These are phyloP conservation scores for Myxocyprinus asiaticus DNA, from an alignment of 2,113 vertebrate genomes.

Conservation along the genomic window DNA sequence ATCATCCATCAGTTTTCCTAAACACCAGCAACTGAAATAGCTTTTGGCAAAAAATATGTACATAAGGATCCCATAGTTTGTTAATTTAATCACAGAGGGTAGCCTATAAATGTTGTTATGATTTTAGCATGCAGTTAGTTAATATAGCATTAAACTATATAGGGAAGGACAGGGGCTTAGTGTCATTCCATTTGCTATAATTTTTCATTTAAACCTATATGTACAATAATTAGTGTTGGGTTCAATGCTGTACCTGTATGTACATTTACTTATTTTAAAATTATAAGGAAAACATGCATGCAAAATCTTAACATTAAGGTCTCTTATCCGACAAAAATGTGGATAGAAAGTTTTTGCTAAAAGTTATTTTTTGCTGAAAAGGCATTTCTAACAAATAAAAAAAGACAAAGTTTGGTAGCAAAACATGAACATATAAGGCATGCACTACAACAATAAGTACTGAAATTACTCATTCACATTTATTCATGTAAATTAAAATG, in stretches of 20 bases:
- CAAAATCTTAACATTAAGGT: constrained; percentile 28
- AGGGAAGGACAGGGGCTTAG: background rate
- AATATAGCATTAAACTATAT: constrained; percentile 14
- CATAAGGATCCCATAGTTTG: background rate
- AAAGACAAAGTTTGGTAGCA: constrained; percentile 52
- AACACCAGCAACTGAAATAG: background rate
- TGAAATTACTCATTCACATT: constrained; percentile 65
- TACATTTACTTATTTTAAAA: background rate
- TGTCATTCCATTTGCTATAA: constrained; percentile 6
- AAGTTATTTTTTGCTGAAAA: background rate
- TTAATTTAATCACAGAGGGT: constrained; percentile 48
- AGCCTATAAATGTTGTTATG: constrained; percentile 31
- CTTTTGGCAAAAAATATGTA: background rate
- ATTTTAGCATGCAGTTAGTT: constrained; percentile 35
- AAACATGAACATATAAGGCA: constrained; percentile 70
- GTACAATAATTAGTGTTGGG: constrained; percentile 33
- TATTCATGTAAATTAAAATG: constrained; percentile 53
- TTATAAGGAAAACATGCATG: background rate
- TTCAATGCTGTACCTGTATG: constrained; percentile 1
- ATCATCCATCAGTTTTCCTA: background rate
- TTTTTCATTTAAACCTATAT: background rate
- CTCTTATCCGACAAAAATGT: constrained; percentile 8
- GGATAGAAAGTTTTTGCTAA: background rate
- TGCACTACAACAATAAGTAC: constrained; percentile 77
- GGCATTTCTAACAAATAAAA: constrained; percentile 62